phyloP scores from a whole-genome alignment of 2,113 vertebrate species.

The Pedetes capensis region DNA sequence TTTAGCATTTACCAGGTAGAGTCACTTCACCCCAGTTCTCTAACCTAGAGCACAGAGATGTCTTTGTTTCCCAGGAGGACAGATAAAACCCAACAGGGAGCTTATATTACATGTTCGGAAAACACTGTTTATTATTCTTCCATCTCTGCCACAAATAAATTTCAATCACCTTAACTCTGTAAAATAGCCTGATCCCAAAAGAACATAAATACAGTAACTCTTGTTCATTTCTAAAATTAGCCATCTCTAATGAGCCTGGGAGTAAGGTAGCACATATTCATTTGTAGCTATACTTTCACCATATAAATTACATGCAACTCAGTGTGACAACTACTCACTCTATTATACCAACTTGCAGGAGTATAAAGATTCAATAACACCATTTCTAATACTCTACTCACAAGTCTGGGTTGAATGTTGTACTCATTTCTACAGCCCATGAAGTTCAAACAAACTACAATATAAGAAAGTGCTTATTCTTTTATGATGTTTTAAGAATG shows the following conservation, averaged over 20 bases:
- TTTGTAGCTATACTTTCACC: not conserved
- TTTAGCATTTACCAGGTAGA: not conserved
- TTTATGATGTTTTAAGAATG: not conserved
- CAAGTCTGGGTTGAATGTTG: not conserved
- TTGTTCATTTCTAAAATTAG: not conserved
- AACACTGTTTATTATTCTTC: conserved; percentile 67
- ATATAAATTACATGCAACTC: not conserved
- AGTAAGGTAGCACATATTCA: not conserved
- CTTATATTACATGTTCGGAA: conserved; percentile 29
- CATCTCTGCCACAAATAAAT: conserved; percentile 70
- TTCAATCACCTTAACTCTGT: conserved; percentile 58
- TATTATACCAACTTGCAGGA: conserved; percentile 17
- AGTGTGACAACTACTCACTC: not conserved
- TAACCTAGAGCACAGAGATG: conserved; percentile 54
- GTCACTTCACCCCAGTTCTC: not conserved
- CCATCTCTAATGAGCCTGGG: not conserved
- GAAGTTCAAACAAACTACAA: not conserved
- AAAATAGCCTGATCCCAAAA: conserved; percentile 3
- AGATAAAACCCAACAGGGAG: conserved; percentile 39
- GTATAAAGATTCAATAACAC: not conserved
- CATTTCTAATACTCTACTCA: not conserved
- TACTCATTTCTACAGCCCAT: not conserved
- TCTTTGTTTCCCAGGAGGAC: conserved; percentile 75
- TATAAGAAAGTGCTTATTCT: not conserved
- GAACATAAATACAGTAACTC: conserved; percentile 1